Evolutionary conservation across 1,140 invertebrate genomes (phyloP).

Genomic region (Macrosteles quadrilineatus): DNA sequence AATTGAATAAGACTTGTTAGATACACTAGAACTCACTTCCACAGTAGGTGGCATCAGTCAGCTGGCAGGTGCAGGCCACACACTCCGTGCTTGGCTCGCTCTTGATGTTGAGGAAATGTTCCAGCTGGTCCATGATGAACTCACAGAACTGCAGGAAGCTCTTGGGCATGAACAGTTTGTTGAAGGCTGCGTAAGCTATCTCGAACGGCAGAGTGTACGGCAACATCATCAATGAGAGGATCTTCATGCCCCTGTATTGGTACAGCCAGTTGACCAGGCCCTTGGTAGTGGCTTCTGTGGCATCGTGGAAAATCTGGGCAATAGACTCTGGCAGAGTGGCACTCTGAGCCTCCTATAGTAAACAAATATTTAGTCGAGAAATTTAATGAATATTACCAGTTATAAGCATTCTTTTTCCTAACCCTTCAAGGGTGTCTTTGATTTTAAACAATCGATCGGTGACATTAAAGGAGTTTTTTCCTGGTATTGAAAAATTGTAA

Average conservation of each 20-base stretch:
- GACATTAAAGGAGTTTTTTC: too few species aligned
- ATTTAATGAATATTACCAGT: too few species aligned
- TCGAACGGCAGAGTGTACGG: slow-evolving; percentile 86
- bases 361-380: too few species aligned
- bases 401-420: too few species aligned
- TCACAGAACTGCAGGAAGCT: slow-evolving; percentile 56
- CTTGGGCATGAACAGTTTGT: slow-evolving; percentile 70
- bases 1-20: too few species aligned
- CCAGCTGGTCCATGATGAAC: slow-evolving; percentile 59
- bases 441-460: too few species aligned
- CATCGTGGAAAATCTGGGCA: slow-evolving; percentile 85
- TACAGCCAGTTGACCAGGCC: slow-evolving; percentile 89
- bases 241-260: slow-evolving; percentile 75
- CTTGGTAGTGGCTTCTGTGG: slow-evolving; percentile 87
- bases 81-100: slow-evolving; percentile 3
- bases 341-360: slow-evolving; percentile 82
- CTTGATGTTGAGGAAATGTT: slow-evolving; percentile 37
- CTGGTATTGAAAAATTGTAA: too few species aligned
- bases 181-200: slow-evolving; percentile 78
- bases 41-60: neutral
- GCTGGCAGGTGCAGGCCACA: slow-evolving; percentile 20
- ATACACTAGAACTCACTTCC: slow-evolving; percentile 27
- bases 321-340: slow-evolving; percentile 84
- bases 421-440: too few species aligned
- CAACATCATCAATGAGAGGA: slow-evolving; percentile 75